Conservation (phyloP, 2,113 vertebrate genomes). For the Conger conger region DNA sequence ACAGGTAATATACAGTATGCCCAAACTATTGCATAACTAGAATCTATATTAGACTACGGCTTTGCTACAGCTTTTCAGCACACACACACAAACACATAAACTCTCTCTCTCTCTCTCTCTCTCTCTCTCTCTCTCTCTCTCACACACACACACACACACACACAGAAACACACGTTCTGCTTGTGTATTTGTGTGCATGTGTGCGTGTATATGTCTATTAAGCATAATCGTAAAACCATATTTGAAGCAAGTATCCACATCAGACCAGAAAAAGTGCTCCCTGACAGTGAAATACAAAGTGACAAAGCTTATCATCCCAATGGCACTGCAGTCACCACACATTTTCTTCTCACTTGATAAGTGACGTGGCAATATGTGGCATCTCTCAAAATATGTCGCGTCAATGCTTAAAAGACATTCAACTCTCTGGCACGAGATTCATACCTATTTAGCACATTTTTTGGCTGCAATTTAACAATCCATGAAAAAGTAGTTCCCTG, state of each 20-base stretch:
- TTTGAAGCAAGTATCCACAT: neutral
- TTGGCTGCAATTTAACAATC: neutral
- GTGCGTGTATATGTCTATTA: neutral
- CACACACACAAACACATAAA: neutral
- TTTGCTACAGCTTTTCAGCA: no score
- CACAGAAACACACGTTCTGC: no score
- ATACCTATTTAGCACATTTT: constrained; percentile 9
- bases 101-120: no score
- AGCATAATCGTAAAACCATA: neutral
- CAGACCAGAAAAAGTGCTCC: neutral
- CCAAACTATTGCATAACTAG: no score
- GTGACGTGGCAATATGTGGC: constrained; percentile 18
- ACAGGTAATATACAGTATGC: no score
- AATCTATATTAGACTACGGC: no score
- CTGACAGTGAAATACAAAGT: constrained; percentile 13
- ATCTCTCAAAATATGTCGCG: constrained; percentile 21
- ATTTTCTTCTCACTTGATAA: constrained; percentile 16
- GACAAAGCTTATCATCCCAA: constrained; percentile 26
- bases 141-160: no score
- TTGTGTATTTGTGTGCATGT: neutral
- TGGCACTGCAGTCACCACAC: constrained; percentile 10
- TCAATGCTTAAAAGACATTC: constrained; percentile 10
- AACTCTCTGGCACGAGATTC: constrained; percentile 12
- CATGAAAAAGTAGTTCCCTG: neutral
- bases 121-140: no score